A percentile compares a stretch with the other conserved stretches of the same genome.
phyloP scores from a whole-genome alignment of 1,140 invertebrate genomes.

The Neodiprion pinetum region DNA sequence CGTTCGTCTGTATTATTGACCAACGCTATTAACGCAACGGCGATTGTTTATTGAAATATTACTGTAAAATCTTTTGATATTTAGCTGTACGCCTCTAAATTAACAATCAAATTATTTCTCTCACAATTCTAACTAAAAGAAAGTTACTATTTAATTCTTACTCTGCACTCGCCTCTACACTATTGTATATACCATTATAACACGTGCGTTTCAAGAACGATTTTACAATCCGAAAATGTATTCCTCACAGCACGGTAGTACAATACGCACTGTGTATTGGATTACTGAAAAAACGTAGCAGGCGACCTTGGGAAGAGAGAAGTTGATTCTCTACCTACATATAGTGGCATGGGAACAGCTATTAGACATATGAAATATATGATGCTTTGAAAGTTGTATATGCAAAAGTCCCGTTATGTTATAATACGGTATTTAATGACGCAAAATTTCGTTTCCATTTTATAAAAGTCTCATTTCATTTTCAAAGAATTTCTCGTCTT shows the following conservation, averaged over 20 bases:
- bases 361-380: background rate
- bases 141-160: too few relatives aligned
- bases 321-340: background rate
- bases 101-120: background rate
- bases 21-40: background rate
- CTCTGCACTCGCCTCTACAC: background rate
- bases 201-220: background rate
- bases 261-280: background rate
- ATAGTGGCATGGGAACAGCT: background rate
- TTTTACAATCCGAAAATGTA: background rate
- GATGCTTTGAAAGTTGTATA: background rate
- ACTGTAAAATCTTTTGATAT: background rate
- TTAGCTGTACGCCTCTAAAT: background rate
- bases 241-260: background rate
- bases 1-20: too few relatives aligned
- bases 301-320: constrained; percentile 6
- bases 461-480: too few relatives aligned
- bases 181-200: background rate
- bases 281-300: background rate
- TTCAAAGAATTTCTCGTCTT: too few relatives aligned
- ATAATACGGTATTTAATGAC: too few relatives aligned
- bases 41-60: background rate
- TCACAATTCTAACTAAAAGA: too few relatives aligned
- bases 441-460: too few relatives aligned
- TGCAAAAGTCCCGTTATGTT: too few relatives aligned